Base-by-base conservation (phyloP, 2,113 vertebrate genomes). In the Gymnarchus niloticus region DNA sequence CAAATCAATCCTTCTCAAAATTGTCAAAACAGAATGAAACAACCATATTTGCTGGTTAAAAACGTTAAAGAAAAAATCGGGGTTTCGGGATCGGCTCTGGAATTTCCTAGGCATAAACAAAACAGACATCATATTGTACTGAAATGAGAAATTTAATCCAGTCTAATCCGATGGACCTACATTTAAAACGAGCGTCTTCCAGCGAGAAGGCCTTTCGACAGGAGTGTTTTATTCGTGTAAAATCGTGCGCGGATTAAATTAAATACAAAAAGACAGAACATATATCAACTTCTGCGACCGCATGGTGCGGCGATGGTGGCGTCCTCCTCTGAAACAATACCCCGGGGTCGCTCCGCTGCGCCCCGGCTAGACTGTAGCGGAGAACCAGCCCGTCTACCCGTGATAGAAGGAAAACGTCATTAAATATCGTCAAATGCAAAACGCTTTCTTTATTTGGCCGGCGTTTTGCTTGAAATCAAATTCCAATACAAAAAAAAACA, bases 401-500 rank as follows among this genome's bases (percentile, higher is more conserved):
- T 48, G 44, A 78, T 78, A 48, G 23, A 78, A 3, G 44, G 10
- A 48, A 78, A 78, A 78, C 44, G 76, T 41, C 21, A 46, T 78
- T n/a, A 78, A 78, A 48, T 78, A 48, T 41, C 17, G 23, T 19
- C 44, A 78, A 78, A 48, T 78, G 44, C 76, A 78, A 78, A 23
- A 78, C 46, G 23, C 44, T 23, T 48, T 6, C 5, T 78, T 46
- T 21, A 73, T 78, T 37, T 78, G 76, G 37, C 41, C 44, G 6
- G 37, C 23, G 8, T 48, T 46, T 78, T n/a, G 21, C 8, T 78
- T 48, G 1, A 78, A n/a, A 78, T 23, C 41, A 78, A 23, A 78
- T 48, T 78, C 61, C 76, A 78, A 41, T 78, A 78, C 44, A 78
- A 48, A n/a, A n/a, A n/a, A n/a, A n/a, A n/a, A n/a, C n/a, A n/a